Conservation (phyloP, 2,797 vertebrate genomes). For the Otus scops region DNA sequence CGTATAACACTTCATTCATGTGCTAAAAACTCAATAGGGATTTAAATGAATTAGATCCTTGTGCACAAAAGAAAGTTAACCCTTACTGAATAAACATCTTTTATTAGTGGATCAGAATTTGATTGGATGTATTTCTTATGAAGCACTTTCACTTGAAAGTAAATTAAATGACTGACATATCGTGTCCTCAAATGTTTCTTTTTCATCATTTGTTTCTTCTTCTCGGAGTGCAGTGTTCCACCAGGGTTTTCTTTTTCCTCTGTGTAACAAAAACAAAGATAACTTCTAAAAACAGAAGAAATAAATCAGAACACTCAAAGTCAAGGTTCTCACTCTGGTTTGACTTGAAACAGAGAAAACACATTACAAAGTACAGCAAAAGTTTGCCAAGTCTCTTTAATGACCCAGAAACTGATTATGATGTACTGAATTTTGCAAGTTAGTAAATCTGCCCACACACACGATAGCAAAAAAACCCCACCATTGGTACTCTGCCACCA, state of each 20-base stretch:
- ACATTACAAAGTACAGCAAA: background rate
- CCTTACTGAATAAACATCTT: background rate
- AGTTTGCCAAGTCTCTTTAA: constrained; percentile 34
- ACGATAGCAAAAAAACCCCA: background rate
- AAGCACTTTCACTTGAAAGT: background rate
- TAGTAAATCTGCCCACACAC: constrained; percentile 5
- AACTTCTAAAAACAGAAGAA: background rate
- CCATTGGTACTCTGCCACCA: background rate
- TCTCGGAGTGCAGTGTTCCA: background rate
- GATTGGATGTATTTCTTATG: background rate
- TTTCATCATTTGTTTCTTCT: background rate
- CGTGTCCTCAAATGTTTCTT: background rate
- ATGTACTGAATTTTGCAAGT: constrained; percentile 24
- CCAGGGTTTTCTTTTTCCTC: background rate
- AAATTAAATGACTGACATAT: background rate
- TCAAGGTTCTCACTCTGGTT: background rate
- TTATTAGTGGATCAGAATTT: background rate
- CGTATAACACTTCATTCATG: background rate
- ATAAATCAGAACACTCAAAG: background rate
- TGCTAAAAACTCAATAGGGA: constrained; percentile 7
- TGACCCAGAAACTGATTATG: constrained; percentile 44
- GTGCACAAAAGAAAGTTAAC: constrained; percentile 16
- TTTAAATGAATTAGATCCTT: constrained; percentile 41
- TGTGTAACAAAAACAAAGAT: background rate
- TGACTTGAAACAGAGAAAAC: background rate